These are phyloP conservation scores for Orthonychiurus folsomi DNA, from an alignment of 2,888 invertebrate genomes.

Conservation along the genomic window DNA sequence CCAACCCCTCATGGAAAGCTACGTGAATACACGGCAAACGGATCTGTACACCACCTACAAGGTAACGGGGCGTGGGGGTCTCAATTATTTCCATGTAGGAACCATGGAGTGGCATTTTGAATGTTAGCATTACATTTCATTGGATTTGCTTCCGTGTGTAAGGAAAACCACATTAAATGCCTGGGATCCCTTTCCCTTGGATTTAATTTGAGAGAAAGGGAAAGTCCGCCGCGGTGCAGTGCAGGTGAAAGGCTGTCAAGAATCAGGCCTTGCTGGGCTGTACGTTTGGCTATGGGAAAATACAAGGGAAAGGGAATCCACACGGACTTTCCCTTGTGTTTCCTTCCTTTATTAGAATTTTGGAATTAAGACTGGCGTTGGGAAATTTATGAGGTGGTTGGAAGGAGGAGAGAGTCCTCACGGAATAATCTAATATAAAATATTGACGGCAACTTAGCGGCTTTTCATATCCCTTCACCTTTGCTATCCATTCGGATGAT, in stretches of 20 bases:
- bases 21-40: background rate
- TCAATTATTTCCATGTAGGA: background rate
- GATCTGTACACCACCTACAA: background rate
- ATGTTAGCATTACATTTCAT: too few species aligned
- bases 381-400: slow-evolving; percentile 7
- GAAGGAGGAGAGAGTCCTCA: background rate
- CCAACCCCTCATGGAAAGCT: slow-evolving; percentile 2
- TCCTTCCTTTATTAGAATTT: background rate
- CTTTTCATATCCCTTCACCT: background rate
- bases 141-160: too few species aligned
- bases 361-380: slow-evolving; percentile 9
- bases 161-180: too few species aligned
- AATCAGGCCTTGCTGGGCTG: too few species aligned
- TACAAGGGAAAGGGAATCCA: background rate
- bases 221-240: too few species aligned
- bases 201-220: too few species aligned
- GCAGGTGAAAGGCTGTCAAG: too few species aligned
- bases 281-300: too few species aligned
- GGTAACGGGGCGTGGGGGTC: slow-evolving; percentile 3
- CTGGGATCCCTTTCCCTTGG: too few species aligned
- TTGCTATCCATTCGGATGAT: background rate
- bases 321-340: background rate
- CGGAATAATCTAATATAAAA: background rate
- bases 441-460: background rate
- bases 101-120: too few species aligned